Base-by-base conservation (phyloP, 2,113 vertebrate genomes). In the Phaethornis superciliosus region DNA sequence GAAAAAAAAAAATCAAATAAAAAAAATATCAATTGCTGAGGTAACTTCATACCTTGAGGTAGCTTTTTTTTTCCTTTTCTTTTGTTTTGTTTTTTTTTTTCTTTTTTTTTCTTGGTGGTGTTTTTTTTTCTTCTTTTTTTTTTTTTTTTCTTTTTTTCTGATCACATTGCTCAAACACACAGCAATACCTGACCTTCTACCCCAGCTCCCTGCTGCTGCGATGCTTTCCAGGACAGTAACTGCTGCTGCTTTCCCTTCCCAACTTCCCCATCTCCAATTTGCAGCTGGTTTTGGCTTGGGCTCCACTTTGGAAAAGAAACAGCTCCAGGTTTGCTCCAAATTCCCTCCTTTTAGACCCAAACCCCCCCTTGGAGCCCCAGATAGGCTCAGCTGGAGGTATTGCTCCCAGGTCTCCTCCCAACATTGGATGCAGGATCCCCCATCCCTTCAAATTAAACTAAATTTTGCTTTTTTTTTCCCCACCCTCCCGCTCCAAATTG, bases 41-140 rank as follows among this genome's bases (percentile, higher is more conserved):
- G 99, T 98, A 99, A 99, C 97, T 89, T 97, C 98, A 98, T 98
- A 98, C 98, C 98, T 99, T 99, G 98, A 99, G 98, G 99, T 99
- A 99, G 98, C 96, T 98, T 98, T 98, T 98, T 98, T 97, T 93
- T 93, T 80, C 23, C 2, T 12, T 40, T 3, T 59, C 21, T 68
- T 51, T 55, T 87, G 54, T 64, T 27, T 37, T 10, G 72, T 44
- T 44, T 51, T 33, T n/a, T 72, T 58, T 58, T 30, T 47, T 42
- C 20, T 47, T n/a, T n/a, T 60, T n/a, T 35, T 17, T 17, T 16
- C 4, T 40, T 40, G 40, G 37, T n/a, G n/a, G n/a, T n/a, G n/a
- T 40, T 40, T 40, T 40, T 40, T 40, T 20, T 5, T 14, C 35
- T 23, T 47, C 35, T 32, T 79, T 51, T 75, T 16, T 47, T 51